A percentile compares a stretch with the other conserved stretches of the same genome.
Conservation (phyloP, 35 echinoderm and acorn worm genomes). For the Diadema setosum region DNA sequence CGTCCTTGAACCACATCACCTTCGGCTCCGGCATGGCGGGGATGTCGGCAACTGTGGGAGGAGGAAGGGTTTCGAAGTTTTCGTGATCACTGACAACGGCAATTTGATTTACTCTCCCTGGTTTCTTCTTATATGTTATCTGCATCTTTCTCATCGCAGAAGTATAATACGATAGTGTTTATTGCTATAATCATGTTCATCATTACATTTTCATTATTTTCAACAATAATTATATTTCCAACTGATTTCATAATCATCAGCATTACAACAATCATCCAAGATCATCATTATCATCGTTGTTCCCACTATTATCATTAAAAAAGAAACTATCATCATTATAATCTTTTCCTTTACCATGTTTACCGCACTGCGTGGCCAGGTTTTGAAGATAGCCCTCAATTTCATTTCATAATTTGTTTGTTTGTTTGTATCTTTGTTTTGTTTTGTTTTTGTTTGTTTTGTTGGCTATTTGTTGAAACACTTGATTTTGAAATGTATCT, state of each 20-base stretch:
- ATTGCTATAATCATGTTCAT: neutral
- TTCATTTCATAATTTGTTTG: too few relatives aligned
- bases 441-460: too few relatives aligned
- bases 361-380: too few relatives aligned
- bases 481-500: too few relatives aligned
- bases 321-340: neutral
- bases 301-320: neutral
- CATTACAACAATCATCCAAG: neutral
- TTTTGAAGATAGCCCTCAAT: too few relatives aligned
- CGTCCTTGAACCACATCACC: conserved; percentile 73
- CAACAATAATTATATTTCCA: neutral
- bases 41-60: conserved; percentile 17
- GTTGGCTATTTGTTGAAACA: too few relatives aligned
- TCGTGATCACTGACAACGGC: too few relatives aligned
- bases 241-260: neutral
- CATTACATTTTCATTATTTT: neutral
- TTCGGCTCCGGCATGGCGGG: conserved; percentile 66
- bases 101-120: too few relatives aligned
- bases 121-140: too few relatives aligned
- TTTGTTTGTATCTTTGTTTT: too few relatives aligned
- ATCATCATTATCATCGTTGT: neutral
- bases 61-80: too few relatives aligned
- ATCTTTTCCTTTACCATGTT: neutral
- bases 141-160: too few relatives aligned
- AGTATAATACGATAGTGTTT: neutral